Conservation (phyloP, 2,888 invertebrate genomes). For the Torymus tubicola region DNA sequence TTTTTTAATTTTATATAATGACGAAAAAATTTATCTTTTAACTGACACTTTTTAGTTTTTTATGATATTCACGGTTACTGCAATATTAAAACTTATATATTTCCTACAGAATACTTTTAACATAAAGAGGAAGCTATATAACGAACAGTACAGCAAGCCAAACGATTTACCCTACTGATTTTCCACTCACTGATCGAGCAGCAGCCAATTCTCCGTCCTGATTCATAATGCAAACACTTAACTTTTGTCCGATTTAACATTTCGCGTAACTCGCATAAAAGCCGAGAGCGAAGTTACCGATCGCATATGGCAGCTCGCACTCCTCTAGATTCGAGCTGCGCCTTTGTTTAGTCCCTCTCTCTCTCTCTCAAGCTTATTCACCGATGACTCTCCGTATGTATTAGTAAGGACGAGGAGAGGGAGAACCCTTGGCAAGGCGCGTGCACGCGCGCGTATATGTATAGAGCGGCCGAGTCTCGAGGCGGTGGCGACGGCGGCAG, state of each 20-base stretch:
- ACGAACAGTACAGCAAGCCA: too few relatives aligned
- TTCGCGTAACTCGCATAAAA: background rate
- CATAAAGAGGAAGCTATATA: too few relatives aligned
- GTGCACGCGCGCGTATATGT: background rate
- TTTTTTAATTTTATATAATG: too few relatives aligned
- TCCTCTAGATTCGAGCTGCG: background rate
- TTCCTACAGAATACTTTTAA: too few relatives aligned
- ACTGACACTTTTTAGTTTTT: too few relatives aligned
- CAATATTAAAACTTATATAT: too few relatives aligned
- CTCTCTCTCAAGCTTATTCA: conserved; percentile 13
- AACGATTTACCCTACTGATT: too few relatives aligned
- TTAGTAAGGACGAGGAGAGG: conserved; percentile 21
- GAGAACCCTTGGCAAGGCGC: conserved; percentile 42
- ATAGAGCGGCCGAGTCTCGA: too few relatives aligned
- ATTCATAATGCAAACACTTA: conserved; percentile 35
- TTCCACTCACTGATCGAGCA: background rate
- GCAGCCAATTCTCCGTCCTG: too few relatives aligned
- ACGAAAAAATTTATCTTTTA: too few relatives aligned
- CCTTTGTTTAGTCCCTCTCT: conserved; percentile 45
- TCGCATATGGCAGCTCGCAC: conserved; percentile 40
- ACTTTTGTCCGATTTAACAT: conserved; percentile 26
- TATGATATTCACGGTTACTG: too few relatives aligned
- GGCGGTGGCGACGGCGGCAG: conserved; percentile 37
- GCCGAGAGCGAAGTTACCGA: conserved; percentile 16
- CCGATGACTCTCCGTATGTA: conserved; percentile 6